Percentiles rank a stretch among this genome's conserved stretches.
Conservation (phyloP, 2,888 invertebrate genomes). For the Heliconius aoede region DNA sequence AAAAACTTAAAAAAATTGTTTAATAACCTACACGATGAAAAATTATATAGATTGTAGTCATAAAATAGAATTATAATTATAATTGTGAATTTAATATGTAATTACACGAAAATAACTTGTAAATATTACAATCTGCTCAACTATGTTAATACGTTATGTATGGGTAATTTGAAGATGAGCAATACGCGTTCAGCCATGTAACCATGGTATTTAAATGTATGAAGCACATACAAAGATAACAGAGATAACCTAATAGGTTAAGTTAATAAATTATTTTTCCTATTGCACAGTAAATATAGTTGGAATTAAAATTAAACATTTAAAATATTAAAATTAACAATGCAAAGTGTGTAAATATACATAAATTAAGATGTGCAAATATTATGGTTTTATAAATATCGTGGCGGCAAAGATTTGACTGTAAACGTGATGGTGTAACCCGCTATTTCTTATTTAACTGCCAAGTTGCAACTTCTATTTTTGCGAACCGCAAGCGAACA, state of each 20-base stretch:
- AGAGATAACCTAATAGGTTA: conserved; percentile 29
- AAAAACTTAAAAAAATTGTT: background rate
- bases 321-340: background rate
- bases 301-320: background rate
- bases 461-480: no score
- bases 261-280: conserved; percentile 22
- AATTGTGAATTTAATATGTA: conserved; percentile 67
- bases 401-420: background rate
- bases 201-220: conserved; percentile 31
- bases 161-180: conserved; percentile 31
- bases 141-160: conserved; percentile 36
- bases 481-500: no score
- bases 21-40: background rate
- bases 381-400: background rate
- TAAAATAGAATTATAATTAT: conserved; percentile 47
- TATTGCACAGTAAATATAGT: conserved; percentile 12
- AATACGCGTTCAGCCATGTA: conserved; percentile 30
- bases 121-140: conserved; percentile 54
- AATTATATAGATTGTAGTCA: background rate
- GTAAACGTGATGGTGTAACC: no score
- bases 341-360: background rate
- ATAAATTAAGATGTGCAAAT: background rate
- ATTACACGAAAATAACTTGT: conserved; percentile 57
- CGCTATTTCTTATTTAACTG: no score
- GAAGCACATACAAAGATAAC: conserved; percentile 26